Evolutionary conservation across 2,113 vertebrate genomes (phyloP), one percentile per base, ranked within the genome.

Genomic region (Trematomus loennbergii): DNA sequence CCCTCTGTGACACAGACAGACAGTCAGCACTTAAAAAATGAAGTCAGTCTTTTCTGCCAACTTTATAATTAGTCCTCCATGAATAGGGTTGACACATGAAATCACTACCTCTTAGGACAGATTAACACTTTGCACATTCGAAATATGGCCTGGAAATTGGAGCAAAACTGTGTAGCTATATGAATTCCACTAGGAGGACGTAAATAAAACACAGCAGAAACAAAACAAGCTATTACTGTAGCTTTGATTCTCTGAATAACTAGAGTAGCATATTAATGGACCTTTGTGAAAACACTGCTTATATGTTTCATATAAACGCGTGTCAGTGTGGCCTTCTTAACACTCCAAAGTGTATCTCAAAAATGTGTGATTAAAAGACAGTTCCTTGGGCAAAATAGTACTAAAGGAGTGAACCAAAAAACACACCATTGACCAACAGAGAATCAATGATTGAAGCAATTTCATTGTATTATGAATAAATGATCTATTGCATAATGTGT

Each of bases 31-130:
- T 43, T 59, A 67, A 71, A 60, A 50, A 40, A 46, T 67, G 43
- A 7, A 48, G 48, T 66, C 75, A 3, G 72, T 66, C 72, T 78
- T 72, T 76, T 72, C 52, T 16, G 36, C 13, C 74, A 18, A 53
- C 40, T 36, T 82, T 49, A 69, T 74, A 89, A 91, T 86, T 79
- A 84, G 52, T 77, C 64, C 68, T 17, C 68, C 43, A 55, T 77
- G 76, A 79, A 76, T 46, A 50, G 22, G 40, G 29, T 11, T 1
- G 20, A 82, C 78, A 59, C 58, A 16, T 60, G 18, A 72, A 71
- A 72, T 77, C 43, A 55, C 59, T 78, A 66, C 53, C 68, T 82
- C 64, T 65, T 12, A 58, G 73, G 73, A 81, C 50, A 59, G 46
- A 75, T 81, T 82, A 62, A 48, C 66, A 63, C 46, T 59, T 86